phyloP scores from a whole-genome alignment of 1,140 invertebrate genomes.

The Cydia strobilella region DNA sequence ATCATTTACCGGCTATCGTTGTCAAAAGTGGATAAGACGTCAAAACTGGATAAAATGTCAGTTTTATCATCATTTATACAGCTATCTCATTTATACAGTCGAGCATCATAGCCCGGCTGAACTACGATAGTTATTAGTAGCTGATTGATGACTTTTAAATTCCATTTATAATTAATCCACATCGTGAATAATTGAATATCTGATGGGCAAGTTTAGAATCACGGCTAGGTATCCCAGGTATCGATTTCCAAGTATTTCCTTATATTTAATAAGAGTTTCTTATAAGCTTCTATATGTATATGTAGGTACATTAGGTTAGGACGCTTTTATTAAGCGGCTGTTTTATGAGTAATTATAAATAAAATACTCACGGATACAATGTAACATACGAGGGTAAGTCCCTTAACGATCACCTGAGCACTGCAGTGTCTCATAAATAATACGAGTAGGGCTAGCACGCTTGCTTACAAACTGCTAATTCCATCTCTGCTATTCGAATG shows the following conservation, averaged over 20 bases:
- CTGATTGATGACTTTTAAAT: conserved; percentile 24
- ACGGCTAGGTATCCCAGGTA: background rate
- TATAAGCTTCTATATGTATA: background rate
- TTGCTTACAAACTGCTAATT: no score
- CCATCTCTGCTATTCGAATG: no score
- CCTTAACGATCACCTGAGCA: conserved; percentile 33
- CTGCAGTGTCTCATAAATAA: conserved; percentile 39
- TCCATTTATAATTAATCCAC: conserved; percentile 3
- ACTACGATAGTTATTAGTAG: background rate
- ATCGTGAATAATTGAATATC: background rate
- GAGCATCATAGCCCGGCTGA: no score
- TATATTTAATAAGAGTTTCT: no score
- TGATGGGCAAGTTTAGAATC: background rate
- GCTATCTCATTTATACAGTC: no score
- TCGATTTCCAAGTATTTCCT: background rate
- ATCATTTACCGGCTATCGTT: no score
- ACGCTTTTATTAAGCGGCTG: background rate
- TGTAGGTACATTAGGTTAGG: background rate
- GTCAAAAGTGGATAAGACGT: no score
- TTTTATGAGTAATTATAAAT: conserved; percentile 10
- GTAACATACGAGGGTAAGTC: conserved; percentile 33
- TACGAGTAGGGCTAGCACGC: conserved; percentile 23
- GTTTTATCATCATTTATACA: no score
- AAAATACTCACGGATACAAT: background rate
- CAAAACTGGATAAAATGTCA: no score